These are phyloP conservation scores for Samia ricini DNA, from an alignment of 1,140 invertebrate species.

Conservation along the genomic window DNA sequence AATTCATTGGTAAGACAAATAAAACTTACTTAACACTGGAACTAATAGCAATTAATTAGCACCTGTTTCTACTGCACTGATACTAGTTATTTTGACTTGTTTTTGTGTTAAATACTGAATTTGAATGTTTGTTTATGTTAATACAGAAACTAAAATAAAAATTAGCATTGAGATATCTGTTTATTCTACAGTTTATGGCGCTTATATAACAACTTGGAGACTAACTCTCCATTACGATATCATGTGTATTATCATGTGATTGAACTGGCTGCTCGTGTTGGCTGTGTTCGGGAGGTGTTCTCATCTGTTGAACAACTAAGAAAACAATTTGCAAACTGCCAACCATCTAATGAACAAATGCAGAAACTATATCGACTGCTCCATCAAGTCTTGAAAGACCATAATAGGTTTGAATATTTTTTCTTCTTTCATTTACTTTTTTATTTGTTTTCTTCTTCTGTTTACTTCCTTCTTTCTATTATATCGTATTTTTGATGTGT, in stretches of 20 bases:
- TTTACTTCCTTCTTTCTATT: too few species aligned
- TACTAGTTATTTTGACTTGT: too few species aligned
- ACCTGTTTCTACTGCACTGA: too few species aligned
- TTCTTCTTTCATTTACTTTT: constrained; percentile 3
- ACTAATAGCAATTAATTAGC: too few species aligned
- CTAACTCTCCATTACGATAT: constrained; percentile 90
- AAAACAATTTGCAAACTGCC: constrained; percentile 89
- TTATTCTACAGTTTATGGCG: constrained; percentile 83
- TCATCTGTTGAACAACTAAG: constrained; percentile 89
- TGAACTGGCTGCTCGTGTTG: constrained; percentile 91
- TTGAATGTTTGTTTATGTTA: too few species aligned
- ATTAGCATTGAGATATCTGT: too few species aligned
- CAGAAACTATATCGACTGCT: constrained; percentile 93
- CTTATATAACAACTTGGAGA: constrained; percentile 93
- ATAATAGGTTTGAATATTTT: constrained; percentile 73
- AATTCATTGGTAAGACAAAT: too few species aligned
- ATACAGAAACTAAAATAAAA: too few species aligned
- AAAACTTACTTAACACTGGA: too few species aligned
- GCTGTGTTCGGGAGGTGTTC: constrained; percentile 90
- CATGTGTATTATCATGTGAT: constrained; percentile 95
- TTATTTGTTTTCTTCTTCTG: constrained; percentile 2
- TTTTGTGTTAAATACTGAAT: too few species aligned
- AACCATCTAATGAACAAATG: constrained; percentile 93
- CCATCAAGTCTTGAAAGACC: constrained; percentile 89
- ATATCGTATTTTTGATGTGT: too few species aligned